Conservation (phyloP, 2,888 invertebrate species). For the Apamea epomidion region DNA sequence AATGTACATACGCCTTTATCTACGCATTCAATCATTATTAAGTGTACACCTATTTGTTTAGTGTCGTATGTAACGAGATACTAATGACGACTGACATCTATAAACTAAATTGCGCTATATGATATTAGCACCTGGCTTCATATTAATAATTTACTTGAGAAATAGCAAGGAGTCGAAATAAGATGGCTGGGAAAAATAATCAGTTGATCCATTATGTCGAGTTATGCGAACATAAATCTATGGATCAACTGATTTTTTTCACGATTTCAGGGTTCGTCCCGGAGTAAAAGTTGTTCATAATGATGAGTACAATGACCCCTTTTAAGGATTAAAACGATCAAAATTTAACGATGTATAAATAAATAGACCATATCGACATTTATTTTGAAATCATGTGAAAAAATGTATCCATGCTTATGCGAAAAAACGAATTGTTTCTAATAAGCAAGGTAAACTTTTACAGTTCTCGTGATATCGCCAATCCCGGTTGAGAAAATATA, state of each 20-base stretch:
- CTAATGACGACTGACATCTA: slow-evolving; percentile 88
- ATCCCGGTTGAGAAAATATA: background rate
- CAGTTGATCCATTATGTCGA: too few species aligned
- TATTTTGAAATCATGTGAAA: background rate
- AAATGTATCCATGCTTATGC: background rate
- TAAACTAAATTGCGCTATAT: slow-evolving; percentile 80
- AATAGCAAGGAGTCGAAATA: slow-evolving; percentile 38
- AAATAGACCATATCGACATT: too few species aligned
- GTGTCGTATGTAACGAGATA: slow-evolving; percentile 88
- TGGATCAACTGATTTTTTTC: too few species aligned
- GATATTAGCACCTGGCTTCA: slow-evolving; percentile 62
- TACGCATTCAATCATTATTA: slow-evolving; percentile 84
- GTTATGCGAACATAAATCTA: too few species aligned
- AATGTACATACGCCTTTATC: slow-evolving; percentile 75
- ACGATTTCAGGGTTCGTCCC: too few species aligned
- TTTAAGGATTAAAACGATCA: too few species aligned
- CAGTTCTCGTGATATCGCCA: background rate
- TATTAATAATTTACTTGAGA: slow-evolving; percentile 53
- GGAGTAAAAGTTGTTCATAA: too few species aligned
- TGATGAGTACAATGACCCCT: too few species aligned
- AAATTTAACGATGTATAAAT: too few species aligned
- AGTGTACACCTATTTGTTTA: slow-evolving; percentile 89
- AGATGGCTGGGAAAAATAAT: slow-evolving; percentile 30
- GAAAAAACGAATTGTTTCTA: background rate
- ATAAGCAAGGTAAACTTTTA: background rate